A percentile compares a stretch with the other conserved stretches of the same genome.
Evolutionary conservation across 2,113 vertebrate genomes (phyloP).

Genomic region (Nannospalax galili): DNA sequence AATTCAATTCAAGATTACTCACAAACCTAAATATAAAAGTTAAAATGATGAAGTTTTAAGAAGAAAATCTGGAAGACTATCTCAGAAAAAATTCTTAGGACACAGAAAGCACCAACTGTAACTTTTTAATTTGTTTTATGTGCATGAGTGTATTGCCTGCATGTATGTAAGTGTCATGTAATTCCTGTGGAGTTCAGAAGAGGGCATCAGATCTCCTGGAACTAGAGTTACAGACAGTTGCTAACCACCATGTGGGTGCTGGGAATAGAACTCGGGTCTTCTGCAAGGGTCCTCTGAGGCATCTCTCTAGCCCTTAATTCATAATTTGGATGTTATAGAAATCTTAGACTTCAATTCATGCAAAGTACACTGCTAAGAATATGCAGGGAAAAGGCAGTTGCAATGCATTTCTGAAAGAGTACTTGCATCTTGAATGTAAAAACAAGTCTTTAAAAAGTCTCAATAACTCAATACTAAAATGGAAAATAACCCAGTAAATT

Average conservation of each 20-base stretch:
- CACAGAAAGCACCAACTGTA: not conserved
- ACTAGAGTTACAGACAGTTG: no score
- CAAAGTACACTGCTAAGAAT: not conserved
- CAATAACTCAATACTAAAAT: not conserved
- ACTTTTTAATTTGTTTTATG: not conserved
- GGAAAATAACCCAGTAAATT: not conserved
- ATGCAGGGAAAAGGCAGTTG: constrained; percentile 10
- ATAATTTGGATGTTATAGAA: constrained; percentile 17
- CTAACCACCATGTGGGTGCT: no score
- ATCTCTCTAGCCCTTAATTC: no score
- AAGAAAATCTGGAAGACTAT: not conserved
- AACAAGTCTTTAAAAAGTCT: not conserved
- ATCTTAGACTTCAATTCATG: not conserved
- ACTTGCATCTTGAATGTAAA: not conserved
- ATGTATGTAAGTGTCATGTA: no score
- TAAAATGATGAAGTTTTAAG: not conserved
- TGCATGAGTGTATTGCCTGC: no score
- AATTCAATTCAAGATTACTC: not conserved
- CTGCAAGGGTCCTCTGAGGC: no score
- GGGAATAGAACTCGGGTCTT: no score
- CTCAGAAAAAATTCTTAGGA: not conserved
- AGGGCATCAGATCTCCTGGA: no score
- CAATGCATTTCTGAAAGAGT: not conserved
- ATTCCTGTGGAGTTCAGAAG: no score
- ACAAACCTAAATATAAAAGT: not conserved